Evolutionary conservation across 2,888 invertebrate species (phyloP).

Genomic region (Callimorpha dominula): DNA sequence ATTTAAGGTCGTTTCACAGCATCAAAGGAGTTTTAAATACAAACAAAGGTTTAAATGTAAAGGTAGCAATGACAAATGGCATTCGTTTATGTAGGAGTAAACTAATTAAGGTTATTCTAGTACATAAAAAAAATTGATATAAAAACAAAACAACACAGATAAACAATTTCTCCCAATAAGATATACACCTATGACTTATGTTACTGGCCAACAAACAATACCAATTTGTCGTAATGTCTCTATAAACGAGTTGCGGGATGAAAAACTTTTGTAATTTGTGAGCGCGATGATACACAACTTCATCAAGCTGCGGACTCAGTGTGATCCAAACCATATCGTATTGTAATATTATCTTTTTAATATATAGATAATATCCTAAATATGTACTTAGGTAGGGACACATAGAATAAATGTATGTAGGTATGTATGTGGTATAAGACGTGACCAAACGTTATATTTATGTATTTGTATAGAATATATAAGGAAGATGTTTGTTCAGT

Average conservation of each 20-base stretch:
- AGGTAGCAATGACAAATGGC: no score
- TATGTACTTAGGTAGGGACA: no score
- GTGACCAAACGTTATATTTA: no score
- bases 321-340: not conserved
- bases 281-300: conserved; percentile 41
- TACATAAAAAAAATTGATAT: not conserved
- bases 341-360: no score
- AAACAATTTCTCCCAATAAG: conserved; percentile 16
- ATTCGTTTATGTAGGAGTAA: not conserved
- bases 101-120: not conserved
- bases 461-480: no score
- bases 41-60: no score
- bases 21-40: no score
- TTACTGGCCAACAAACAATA: conserved; percentile 46
- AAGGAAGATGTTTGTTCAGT: no score
- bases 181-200: conserved; percentile 22
- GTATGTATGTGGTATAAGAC: no score
- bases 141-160: conserved; percentile 22
- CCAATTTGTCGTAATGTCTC: conserved; percentile 52
- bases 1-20: no score
- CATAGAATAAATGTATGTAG: no score
- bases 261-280: conserved; percentile 50
- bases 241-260: conserved; percentile 44
- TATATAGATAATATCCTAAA: no score
- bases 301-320: conserved; percentile 21